Evolutionary conservation across 2,113 vertebrate species (phyloP).

Genomic region (Vulpes lagopus): DNA sequence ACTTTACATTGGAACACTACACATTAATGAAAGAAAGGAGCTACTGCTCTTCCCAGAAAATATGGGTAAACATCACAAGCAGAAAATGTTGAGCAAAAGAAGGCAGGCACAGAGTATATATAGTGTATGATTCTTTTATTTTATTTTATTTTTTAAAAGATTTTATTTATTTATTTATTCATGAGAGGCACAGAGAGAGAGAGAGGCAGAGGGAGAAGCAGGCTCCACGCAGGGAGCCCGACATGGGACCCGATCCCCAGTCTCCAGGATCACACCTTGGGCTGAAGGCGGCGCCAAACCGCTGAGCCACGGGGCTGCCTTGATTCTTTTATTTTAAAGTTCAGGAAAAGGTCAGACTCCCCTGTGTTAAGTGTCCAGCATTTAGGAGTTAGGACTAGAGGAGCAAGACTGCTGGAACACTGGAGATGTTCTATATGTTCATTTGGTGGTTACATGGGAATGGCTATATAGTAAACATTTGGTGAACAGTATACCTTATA

Average conservation of each 20-base stretch:
- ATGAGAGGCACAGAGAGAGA: no score
- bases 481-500: background rate
- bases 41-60: background rate
- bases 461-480: background rate
- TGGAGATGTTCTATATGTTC: background rate
- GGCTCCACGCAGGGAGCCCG: no score
- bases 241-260: no score
- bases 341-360: background rate
- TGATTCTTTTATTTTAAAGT: background rate
- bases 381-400: background rate
- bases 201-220: no score
- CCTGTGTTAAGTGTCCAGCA: background rate
- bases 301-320: no score
- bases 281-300: no score
- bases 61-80: background rate
- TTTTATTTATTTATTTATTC: no score
- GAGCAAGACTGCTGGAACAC: background rate
- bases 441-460: background rate
- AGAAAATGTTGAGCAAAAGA: background rate
- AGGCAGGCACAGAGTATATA: background rate
- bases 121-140: background rate
- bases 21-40: background rate
- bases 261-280: no score
- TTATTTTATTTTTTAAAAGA: no score
- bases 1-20: background rate